A percentile compares a stretch with the other conserved stretches of the same genome.
These are phyloP conservation scores for Mellivora capensis DNA, from an alignment of 2,113 vertebrate genomes.

Conservation along the genomic window DNA sequence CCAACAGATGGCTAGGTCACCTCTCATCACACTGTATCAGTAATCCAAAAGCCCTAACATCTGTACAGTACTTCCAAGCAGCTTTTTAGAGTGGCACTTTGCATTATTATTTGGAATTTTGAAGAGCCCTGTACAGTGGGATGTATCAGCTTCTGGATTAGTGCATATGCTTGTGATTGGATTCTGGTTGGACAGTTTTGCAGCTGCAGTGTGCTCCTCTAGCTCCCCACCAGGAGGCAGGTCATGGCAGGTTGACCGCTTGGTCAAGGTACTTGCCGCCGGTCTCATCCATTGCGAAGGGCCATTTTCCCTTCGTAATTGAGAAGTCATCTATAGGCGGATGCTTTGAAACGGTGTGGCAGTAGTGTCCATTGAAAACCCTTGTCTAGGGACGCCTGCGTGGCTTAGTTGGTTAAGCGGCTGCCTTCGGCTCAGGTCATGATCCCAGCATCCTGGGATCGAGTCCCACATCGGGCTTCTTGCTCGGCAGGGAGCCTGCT, in stretches of 20 bases:
- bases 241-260: neutral
- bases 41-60: neutral
- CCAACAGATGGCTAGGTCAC: neutral
- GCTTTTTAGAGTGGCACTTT: neutral
- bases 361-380: neutral
- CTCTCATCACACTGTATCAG: accelerated
- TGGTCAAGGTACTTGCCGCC: neutral
- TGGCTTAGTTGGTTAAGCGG: too few relatives aligned
- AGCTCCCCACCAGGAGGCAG: neutral
- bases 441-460: too few relatives aligned
- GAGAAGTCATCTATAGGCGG: neutral
- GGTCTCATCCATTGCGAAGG: neutral
- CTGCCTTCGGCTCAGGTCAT: too few relatives aligned
- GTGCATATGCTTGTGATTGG: neutral
- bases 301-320: neutral
- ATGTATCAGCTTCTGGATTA: neutral
- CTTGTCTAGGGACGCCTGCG: too few relatives aligned
- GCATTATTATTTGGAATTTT: neutral
- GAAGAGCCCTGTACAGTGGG: neutral
- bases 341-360: neutral
- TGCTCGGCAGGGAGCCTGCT: too few relatives aligned
- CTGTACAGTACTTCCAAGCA: neutral
- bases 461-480: too few relatives aligned
- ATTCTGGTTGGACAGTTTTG: neutral
- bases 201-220: neutral